phyloP scores from a whole-genome alignment of 92 coral and sea anemone species.

The Epizoanthus rinbou region DNA sequence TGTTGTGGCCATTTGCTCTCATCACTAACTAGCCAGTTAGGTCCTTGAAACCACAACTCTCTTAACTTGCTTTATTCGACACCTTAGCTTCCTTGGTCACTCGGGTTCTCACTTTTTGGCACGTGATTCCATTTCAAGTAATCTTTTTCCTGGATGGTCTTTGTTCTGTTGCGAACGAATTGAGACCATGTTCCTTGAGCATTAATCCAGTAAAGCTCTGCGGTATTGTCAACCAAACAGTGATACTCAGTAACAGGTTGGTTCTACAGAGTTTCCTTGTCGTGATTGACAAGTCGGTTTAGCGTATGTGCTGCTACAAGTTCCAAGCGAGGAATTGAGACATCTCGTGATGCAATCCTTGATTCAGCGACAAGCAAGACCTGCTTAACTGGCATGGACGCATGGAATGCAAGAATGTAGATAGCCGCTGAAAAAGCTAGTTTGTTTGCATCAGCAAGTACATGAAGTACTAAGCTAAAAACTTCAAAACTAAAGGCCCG shows the following conservation, averaged over 20 bases:
- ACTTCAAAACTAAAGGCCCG: no score
- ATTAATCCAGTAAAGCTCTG: constrained; percentile 51
- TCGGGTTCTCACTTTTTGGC: constrained; percentile 56
- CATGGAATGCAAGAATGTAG: constrained; percentile 43
- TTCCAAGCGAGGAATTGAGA: constrained; percentile 59
- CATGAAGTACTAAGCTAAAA: constrained; percentile 49
- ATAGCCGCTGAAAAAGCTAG: constrained; percentile 46
- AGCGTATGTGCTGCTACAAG: constrained; percentile 62
- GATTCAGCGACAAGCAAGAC: constrained; percentile 62
- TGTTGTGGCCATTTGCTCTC: constrained; percentile 55
- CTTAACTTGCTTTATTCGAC: constrained; percentile 38
- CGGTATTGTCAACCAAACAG: constrained; percentile 60
- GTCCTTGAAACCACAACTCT: constrained; percentile 55
- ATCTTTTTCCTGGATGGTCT: constrained; percentile 48
- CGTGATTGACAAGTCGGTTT: constrained; percentile 48
- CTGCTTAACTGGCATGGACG: constrained; percentile 33
- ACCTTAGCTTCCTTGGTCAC: constrained; percentile 61
- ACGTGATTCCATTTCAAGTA: constrained; percentile 58
- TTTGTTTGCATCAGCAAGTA: constrained; percentile 63
- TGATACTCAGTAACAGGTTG: constrained; percentile 39
- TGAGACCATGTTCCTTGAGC: constrained; percentile 59
- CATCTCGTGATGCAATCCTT: constrained; percentile 57
- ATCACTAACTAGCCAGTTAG: constrained; percentile 41
- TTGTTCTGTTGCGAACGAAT: constrained; percentile 61
- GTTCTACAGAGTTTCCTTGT: constrained; percentile 38